Evolutionary conservation across 1,140 invertebrate species (phyloP).

Genomic region (Thaumatotibia leucotreta): DNA sequence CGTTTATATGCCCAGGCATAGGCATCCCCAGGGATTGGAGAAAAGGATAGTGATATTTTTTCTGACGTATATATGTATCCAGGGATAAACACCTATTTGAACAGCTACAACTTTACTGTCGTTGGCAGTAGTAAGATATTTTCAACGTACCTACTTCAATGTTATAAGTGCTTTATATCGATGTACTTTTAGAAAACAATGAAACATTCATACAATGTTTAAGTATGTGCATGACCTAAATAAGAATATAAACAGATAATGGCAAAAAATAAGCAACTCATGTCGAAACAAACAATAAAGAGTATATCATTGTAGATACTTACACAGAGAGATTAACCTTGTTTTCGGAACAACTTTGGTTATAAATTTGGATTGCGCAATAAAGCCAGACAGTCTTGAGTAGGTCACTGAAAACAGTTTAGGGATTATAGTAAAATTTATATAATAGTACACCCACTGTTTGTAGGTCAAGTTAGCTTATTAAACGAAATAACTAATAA

Average conservation of each 20-base stretch:
- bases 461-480: not conserved
- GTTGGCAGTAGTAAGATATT: no score
- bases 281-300: not conserved
- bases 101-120: no score
- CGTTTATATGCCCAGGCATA: no score
- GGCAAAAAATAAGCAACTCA: not conserved
- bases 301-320: constrained; percentile 23
- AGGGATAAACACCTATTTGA: no score
- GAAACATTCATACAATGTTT: no score
- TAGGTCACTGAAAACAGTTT: constrained; percentile 34
- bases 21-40: no score
- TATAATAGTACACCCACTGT: no score
- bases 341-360: constrained; percentile 30
- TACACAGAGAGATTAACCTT: constrained; percentile 38
- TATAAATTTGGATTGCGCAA: constrained; percentile 29
- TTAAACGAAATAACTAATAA: not conserved
- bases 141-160: no score
- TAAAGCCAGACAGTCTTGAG: constrained; percentile 23
- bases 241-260: not conserved
- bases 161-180: not conserved
- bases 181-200: no score
- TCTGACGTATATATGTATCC: no score
- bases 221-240: no score
- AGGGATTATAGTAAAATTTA: not conserved
- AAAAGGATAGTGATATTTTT: no score